phyloP scores from a whole-genome alignment of 2,888 invertebrate genomes.

The Tolmerus cingulatus region DNA sequence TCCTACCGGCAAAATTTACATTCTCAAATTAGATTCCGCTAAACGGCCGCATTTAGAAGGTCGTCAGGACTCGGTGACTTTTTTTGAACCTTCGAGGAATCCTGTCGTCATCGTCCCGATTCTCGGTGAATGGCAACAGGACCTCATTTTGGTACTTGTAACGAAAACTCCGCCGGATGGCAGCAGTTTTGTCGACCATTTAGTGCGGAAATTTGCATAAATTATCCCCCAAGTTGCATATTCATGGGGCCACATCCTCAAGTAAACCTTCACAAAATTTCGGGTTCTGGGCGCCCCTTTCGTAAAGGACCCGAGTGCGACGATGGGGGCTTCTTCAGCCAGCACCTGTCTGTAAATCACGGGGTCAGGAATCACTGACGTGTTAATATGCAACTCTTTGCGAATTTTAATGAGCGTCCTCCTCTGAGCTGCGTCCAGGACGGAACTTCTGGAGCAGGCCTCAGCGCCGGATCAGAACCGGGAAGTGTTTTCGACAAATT shows the following conservation, averaged over 20 bases:
- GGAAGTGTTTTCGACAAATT: neutral
- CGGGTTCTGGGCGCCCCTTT: neutral
- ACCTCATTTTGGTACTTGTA: neutral
- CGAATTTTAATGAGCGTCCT: constrained; percentile 14
- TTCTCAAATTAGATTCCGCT: constrained; percentile 44
- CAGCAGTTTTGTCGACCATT: constrained; percentile 45
- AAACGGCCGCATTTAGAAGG: neutral
- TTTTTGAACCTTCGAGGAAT: neutral
- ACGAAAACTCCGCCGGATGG: neutral
- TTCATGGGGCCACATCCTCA: constrained; percentile 54
- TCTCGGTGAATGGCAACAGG: neutral
- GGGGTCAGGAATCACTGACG: constrained; percentile 31
- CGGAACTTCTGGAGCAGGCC: neutral
- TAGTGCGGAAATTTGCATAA: constrained; percentile 59
- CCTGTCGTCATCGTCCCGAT: neutral
- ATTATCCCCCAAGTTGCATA: constrained; percentile 63
- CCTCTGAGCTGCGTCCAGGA: neutral
- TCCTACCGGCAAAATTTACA: constrained; percentile 46
- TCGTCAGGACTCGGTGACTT: neutral
- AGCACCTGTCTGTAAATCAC: neutral
- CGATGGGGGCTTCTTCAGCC: neutral
- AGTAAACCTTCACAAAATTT: neutral
- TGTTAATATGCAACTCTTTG: constrained; percentile 27
- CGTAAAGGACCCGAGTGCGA: neutral
- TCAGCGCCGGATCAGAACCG: neutral